A percentile compares a stretch with the other conserved stretches of the same genome.
phyloP scores from a whole-genome alignment of 2,888 invertebrate genomes.

The Poecilus cupreus region DNA sequence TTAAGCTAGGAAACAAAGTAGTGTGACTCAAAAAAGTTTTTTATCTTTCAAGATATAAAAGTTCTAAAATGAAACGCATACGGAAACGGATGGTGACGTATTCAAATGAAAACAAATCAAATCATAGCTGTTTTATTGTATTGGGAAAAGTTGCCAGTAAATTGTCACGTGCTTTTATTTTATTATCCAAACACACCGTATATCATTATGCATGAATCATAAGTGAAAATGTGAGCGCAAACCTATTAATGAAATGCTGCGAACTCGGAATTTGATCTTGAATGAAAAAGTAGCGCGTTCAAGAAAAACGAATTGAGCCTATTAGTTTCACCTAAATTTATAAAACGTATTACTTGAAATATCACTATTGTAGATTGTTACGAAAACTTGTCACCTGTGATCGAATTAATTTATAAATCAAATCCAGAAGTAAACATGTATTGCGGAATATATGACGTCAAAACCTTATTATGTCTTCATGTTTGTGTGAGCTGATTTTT shows the following conservation, averaged over 20 bases:
- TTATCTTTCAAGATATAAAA: too few relatives aligned
- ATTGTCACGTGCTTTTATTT: not conserved
- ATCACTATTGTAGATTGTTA: not conserved
- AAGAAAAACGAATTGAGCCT: not conserved
- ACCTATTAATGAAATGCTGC: not conserved
- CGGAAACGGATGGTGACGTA: too few relatives aligned
- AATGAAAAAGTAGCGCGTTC: not conserved
- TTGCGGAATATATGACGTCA: slow-evolving; percentile 30
- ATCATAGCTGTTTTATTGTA: not conserved
- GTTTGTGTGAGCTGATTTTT: slow-evolving; percentile 4
- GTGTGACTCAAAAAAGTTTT: too few relatives aligned
- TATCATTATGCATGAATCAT: not conserved
- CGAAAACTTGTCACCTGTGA: not conserved
- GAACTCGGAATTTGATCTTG: not conserved
- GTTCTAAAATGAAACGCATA: too few relatives aligned
- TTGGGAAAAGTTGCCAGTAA: not conserved
- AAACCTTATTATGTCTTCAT: slow-evolving; percentile 26
- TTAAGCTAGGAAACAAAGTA: not conserved
- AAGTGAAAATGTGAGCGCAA: not conserved
- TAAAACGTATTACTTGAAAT: not conserved
- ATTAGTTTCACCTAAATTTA: not conserved
- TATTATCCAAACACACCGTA: not conserved
- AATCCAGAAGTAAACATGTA: slow-evolving; percentile 46
- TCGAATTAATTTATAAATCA: not conserved
- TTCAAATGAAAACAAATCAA: too few relatives aligned